Percentiles rank a stretch among this genome's conserved stretches.
These are phyloP conservation scores for Dromococcyx pavoninus DNA, from an alignment of 2,797 vertebrate species.

Conservation along the genomic window DNA sequence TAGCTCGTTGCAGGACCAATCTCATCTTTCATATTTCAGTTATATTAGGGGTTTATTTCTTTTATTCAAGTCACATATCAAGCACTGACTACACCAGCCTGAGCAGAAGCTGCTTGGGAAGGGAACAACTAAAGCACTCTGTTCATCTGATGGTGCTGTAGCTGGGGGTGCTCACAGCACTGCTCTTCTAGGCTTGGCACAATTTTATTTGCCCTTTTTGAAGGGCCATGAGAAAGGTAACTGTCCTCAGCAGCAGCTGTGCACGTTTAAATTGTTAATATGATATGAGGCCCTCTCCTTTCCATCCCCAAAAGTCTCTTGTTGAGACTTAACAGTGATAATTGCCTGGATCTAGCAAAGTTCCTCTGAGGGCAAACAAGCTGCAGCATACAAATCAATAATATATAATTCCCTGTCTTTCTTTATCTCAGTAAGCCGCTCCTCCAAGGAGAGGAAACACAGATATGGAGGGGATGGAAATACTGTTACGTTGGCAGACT, in stretches of 20 bases:
- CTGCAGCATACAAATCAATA: neutral
- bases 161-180: neutral
- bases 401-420: neutral
- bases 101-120: neutral
- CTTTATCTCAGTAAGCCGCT: neutral
- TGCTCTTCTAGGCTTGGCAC: neutral
- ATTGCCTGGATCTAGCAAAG: neutral
- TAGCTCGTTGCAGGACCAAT: neutral
- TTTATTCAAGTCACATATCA: neutral
- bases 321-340: neutral
- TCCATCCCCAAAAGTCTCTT: neutral
- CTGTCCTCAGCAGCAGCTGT: neutral
- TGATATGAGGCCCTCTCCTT: neutral
- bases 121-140: neutral
- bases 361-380: neutral
- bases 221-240: accelerated
- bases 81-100: neutral
- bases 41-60: neutral
- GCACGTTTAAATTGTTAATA: accelerated
- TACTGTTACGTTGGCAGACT: neutral
- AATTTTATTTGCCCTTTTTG: neutral
- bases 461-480: accelerated
- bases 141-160: accelerated
- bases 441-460: neutral
- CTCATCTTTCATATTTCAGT: no score